Evolutionary conservation across 2,888 invertebrate species (phyloP).

Genomic region (Prostheceraeus crozeri): DNA sequence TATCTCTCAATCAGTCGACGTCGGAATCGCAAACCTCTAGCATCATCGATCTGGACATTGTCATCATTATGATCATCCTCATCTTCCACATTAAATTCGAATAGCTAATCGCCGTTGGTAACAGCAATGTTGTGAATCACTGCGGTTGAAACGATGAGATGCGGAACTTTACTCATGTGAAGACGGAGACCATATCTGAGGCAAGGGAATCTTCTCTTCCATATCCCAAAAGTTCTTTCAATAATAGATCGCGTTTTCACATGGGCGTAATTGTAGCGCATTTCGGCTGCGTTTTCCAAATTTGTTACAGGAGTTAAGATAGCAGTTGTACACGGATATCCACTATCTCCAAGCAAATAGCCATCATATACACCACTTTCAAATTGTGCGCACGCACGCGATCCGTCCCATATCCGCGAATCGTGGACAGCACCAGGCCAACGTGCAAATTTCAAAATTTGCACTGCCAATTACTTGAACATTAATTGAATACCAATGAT

Average conservation of each 20-base stretch:
- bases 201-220: conserved; percentile 5
- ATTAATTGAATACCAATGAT: no score
- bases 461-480: no score
- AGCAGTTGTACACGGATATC: no score
- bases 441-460: no score
- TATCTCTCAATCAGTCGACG: conserved; percentile 9
- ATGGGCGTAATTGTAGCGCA: conserved; percentile 16
- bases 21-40: not conserved
- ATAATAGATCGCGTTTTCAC: conserved; percentile 14
- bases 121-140: conserved; percentile 13
- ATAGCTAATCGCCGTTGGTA: not conserved
- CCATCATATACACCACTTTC: no score
- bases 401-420: no score
- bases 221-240: conserved; percentile 17
- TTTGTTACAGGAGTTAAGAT: conserved; percentile 2
- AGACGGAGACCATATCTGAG: conserved; percentile 6
- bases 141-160: not conserved
- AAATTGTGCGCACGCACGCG: no score
- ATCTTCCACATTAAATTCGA: not conserved
- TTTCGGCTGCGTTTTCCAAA: not conserved
- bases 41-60: conserved; percentile 8
- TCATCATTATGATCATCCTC: conserved; percentile 1
- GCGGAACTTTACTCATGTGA: not conserved
- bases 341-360: no score
- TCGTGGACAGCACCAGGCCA: no score